Conservation (phyloP, 2,113 vertebrate species). For the Gobiocypris rarus region DNA sequence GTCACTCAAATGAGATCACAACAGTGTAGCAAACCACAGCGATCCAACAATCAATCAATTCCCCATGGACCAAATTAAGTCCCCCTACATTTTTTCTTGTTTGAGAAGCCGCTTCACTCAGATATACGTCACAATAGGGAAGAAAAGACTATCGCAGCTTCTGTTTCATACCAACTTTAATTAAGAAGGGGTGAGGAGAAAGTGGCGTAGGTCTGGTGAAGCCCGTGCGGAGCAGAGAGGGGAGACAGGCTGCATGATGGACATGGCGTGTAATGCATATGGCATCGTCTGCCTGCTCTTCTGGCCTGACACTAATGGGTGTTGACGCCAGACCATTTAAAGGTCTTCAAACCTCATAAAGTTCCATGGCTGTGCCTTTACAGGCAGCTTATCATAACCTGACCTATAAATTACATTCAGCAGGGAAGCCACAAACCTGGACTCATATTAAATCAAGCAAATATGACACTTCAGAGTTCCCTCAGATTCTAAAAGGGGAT, state of each 20-base stretch:
- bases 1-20: no score
- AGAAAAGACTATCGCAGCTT: no score
- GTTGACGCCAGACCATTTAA: constrained; percentile 66
- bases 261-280: constrained; percentile 57
- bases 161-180: no score
- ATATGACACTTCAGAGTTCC: constrained; percentile 37
- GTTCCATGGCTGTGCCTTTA: constrained; percentile 53
- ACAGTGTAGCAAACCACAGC: no score
- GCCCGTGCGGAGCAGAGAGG: background rate
- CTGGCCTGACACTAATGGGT: constrained; percentile 67
- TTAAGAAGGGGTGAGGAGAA: background rate
- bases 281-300: constrained; percentile 69
- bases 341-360: constrained; percentile 65
- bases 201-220: constrained; percentile 29
- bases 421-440: constrained; percentile 25
- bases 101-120: no score
- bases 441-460: constrained; percentile 31
- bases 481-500: constrained; percentile 19
- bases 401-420: constrained; percentile 62
- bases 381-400: constrained; percentile 46
- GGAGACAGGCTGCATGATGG: constrained; percentile 50
- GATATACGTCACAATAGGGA: no score
- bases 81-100: no score
- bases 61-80: no score
- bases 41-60: no score